These are phyloP conservation scores for Chaetogeoica ovagalla DNA, from an alignment of 2,888 invertebrate genomes.

Conservation along the genomic window DNA sequence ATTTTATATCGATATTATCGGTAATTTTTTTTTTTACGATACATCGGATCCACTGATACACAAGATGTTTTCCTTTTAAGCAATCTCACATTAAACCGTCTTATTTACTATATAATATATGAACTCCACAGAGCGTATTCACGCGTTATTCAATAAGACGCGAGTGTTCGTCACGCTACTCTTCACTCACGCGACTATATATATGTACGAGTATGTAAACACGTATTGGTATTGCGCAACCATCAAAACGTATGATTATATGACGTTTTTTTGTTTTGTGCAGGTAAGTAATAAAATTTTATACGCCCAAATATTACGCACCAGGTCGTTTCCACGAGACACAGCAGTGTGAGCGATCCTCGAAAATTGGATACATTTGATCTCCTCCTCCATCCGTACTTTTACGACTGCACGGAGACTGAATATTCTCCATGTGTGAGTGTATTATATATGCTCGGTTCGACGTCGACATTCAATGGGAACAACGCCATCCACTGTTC, in stretches of 20 bases:
- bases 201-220: neutral
- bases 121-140: neutral
- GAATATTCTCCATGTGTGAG: too few species aligned
- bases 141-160: neutral
- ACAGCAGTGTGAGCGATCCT: neutral
- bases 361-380: slow-evolving; percentile 23
- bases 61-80: neutral
- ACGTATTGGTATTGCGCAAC: too few species aligned
- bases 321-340: neutral
- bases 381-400: too few species aligned
- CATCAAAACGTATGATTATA: neutral
- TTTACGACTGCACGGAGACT: neutral
- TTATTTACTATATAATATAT: too few species aligned
- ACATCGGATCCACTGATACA: too few species aligned
- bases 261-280: neutral
- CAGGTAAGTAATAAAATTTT: neutral
- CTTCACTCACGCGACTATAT: neutral
- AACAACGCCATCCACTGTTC: neutral
- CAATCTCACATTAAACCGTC: neutral
- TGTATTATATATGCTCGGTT: neutral
- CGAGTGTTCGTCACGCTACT: neutral
- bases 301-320: neutral
- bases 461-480: neutral
- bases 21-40: too few species aligned
- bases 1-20: slow-evolving; percentile 1